Evolutionary conservation across 2,888 invertebrate genomes (phyloP).

Genomic region (Acleris cristana): DNA sequence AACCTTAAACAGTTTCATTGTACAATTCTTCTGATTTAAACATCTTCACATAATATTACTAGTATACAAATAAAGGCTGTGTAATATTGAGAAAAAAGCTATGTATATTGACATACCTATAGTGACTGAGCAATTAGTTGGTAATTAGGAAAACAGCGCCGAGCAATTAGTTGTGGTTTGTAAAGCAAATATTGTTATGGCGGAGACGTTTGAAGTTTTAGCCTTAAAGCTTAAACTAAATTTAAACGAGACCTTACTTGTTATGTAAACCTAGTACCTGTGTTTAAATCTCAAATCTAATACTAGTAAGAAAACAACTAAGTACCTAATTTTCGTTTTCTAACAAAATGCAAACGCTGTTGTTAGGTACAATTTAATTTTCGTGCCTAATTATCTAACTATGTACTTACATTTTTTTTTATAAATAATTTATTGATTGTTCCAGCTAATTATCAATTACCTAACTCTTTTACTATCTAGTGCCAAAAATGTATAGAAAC

Average conservation of each 20-base stretch:
- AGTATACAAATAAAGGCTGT: background rate
- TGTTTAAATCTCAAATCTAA: background rate
- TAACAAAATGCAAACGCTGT: no score
- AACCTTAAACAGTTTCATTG: no score
- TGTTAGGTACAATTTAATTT: no score
- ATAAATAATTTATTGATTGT: no score
- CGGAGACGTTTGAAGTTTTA: constrained; percentile 33
- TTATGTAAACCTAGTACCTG: background rate
- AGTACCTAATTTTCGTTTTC: no score
- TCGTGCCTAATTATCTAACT: no score
- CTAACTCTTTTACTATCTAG: no score
- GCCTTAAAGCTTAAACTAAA: background rate
- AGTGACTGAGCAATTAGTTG: constrained; percentile 33
- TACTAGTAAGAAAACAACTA: no score
- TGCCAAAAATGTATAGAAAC: no score
- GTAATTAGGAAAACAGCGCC: constrained; percentile 38
- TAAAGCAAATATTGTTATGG: constrained; percentile 35
- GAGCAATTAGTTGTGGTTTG: constrained; percentile 38
- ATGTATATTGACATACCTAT: background rate
- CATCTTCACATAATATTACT: background rate
- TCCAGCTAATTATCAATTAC: no score
- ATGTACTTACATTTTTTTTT: no score
- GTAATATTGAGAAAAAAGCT: background rate
- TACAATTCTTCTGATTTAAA: no score
- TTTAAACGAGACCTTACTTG: constrained; percentile 1